Base-by-base conservation (phyloP, 2,797 vertebrate genomes). In the Sebastes minor region DNA sequence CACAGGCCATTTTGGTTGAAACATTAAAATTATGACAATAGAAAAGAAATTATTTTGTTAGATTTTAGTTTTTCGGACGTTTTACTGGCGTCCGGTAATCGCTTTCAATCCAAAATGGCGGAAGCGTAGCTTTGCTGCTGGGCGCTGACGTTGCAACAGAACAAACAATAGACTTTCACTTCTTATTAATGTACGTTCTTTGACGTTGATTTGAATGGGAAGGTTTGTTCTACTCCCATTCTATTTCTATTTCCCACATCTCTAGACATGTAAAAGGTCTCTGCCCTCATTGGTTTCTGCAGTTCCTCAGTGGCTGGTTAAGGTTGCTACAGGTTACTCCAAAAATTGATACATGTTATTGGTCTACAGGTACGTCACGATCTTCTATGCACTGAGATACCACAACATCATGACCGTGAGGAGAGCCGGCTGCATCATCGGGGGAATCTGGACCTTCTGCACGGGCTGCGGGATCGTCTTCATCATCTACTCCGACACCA, bases 341-440 rank as follows among this genome's bases (percentile, higher is more conserved):
- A 25, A 8, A 68, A 46, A 75, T 60, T 2, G 30, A 59, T n/a
- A 42, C 56, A 1, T 79, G 11, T 52, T 71, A 2, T 73, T 52
- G 16, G 2, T 82, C 55, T 38, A 1, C 77, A 95, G 94, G 84
- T 99, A 99, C 27, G 96, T 99, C 73, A 99, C 98, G 2, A 99
- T 99, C 86, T 99, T 99, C 93, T 99, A 99, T 0, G 98, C 98
- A 3, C 96, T 99, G 76, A 97, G 97, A 81, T 99, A 99, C 89
- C 98, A 99, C 88, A 98, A 97, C 90, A 99, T 99, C 60, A 98
- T 99, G 97, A 99, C 98, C 0, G 96, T 96, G 28, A 96, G 90
- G 80, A 95, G 98, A 3, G 97, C 98, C 0, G 94, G 94, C 60
- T 90, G 95, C 83, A 97, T 97, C 89, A 98, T 99, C 18, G 94